These are phyloP conservation scores for Chamaedrilus cognettii DNA, from an alignment of 2,888 invertebrate species.

Conservation along the genomic window DNA sequence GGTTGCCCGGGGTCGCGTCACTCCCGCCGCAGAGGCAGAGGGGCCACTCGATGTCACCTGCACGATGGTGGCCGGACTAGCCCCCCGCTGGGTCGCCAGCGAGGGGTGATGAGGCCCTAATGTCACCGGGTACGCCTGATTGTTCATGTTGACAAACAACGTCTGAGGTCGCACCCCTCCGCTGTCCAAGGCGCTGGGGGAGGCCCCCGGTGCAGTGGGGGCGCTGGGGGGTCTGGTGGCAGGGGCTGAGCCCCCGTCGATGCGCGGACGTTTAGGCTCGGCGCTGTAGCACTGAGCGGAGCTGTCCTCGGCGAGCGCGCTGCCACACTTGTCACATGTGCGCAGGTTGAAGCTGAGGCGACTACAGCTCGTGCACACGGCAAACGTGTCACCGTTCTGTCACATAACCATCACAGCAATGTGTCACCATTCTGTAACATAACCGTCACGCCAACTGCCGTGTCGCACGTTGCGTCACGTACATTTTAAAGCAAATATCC, in stretches of 20 bases:
- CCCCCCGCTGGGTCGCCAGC: background rate
- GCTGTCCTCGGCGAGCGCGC: conserved; percentile 23
- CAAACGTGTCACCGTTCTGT: conserved; percentile 22
- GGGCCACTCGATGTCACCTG: background rate
- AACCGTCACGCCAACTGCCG: no score
- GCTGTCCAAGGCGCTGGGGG: background rate
- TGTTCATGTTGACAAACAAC: conserved; percentile 29
- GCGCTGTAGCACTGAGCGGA: conserved; percentile 22
- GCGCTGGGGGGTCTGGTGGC: conserved; percentile 3
- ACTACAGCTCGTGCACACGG: conserved; percentile 30
- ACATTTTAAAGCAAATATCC: no score
- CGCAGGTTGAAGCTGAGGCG: conserved; percentile 28
- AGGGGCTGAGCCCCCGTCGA: background rate
- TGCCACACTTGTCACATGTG: conserved; percentile 32
- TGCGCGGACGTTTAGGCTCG: conserved; percentile 28
- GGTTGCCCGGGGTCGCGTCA: no score
- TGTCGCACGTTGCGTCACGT: no score
- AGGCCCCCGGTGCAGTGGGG: background rate
- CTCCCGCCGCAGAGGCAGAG: background rate
- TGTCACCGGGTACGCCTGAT: conserved; percentile 19
- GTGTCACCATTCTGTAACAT: no score
- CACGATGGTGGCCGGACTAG: background rate
- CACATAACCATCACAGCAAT: no score
- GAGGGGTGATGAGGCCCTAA: no score
- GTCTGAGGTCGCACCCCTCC: conserved; percentile 17